These are phyloP conservation scores for Cantharis rustica DNA, from an alignment of 2,888 invertebrate genomes.

Conservation along the genomic window DNA sequence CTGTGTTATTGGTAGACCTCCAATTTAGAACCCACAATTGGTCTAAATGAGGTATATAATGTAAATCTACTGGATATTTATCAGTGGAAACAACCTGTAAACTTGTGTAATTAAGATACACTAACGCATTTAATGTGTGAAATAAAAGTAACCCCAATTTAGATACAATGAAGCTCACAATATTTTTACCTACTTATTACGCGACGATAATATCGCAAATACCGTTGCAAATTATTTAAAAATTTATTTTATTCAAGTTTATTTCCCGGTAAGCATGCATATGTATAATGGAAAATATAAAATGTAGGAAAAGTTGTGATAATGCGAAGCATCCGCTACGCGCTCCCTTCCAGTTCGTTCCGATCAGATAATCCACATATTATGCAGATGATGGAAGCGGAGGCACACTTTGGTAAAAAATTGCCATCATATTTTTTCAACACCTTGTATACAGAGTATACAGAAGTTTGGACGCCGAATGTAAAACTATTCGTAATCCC, in stretches of 20 bases:
- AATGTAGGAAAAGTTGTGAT: background rate
- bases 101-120: background rate
- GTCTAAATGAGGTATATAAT: conserved; percentile 72
- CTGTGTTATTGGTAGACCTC: conserved; percentile 63
- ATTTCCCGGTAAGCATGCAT: background rate
- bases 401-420: background rate
- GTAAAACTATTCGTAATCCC: background rate
- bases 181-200: background rate
- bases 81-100: conserved; percentile 68
- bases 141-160: background rate
- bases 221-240: background rate
- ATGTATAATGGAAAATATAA: background rate
- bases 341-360: background rate
- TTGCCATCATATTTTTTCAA: too few species aligned
- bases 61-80: conserved; percentile 70
- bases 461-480: background rate
- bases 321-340: background rate
- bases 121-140: background rate
- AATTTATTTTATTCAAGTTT: background rate
- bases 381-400: background rate
- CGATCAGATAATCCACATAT: background rate
- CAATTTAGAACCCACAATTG: conserved; percentile 78
- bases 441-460: background rate
- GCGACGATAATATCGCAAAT: background rate
- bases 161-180: background rate